phyloP scores from a whole-genome alignment of 2,888 invertebrate genomes.

The Hypolimnas misippus region DNA sequence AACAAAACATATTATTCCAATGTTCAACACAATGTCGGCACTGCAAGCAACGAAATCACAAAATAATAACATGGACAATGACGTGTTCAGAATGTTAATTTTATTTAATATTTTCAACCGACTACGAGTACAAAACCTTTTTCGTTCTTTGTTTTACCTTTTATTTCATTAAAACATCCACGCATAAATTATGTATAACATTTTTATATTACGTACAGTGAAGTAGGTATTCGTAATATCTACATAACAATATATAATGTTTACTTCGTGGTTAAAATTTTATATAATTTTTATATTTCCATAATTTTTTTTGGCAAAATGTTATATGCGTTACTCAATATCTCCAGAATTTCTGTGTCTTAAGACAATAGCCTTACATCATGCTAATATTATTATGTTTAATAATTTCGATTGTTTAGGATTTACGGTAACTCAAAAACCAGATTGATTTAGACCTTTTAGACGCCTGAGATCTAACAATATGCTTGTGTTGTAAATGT shows the following conservation, averaged over 20 bases:
- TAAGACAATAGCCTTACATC: too few species aligned
- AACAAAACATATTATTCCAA: neutral
- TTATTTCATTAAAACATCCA: neutral
- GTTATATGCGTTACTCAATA: too few species aligned
- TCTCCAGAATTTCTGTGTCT: too few species aligned
- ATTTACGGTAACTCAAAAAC: too few species aligned
- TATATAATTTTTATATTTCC: too few species aligned
- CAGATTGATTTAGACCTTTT: too few species aligned
- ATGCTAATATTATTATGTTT: too few species aligned
- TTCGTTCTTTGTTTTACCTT: neutral
- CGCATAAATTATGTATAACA: neutral
- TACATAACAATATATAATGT: neutral
- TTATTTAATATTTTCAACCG: slow-evolving; percentile 3
- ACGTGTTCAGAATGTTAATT: slow-evolving; percentile 13
- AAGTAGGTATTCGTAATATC: neutral
- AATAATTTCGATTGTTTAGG: too few species aligned
- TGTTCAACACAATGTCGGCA: neutral
- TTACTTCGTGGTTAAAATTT: neutral
- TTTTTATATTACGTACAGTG: neutral
- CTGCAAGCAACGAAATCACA: slow-evolving; percentile 1
- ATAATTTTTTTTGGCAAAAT: too few species aligned
- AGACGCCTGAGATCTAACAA: too few species aligned
- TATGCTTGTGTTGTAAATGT: too few species aligned
- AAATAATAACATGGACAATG: slow-evolving; percentile 13
- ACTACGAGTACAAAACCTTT: neutral